These are phyloP conservation scores for Zophobas morio DNA, from an alignment of 1,140 invertebrate species.

Conservation along the genomic window DNA sequence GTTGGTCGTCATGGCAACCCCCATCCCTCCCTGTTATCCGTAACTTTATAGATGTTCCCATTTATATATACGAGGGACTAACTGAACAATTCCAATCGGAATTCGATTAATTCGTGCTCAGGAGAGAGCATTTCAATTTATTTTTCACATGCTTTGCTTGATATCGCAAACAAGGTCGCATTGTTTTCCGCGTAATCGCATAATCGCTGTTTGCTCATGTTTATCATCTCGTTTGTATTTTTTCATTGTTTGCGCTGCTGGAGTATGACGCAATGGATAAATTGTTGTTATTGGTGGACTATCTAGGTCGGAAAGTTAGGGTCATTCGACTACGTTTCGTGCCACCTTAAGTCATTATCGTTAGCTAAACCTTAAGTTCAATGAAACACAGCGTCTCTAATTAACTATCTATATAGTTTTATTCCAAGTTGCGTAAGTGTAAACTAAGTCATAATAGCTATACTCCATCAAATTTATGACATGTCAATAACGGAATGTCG, in stretches of 20 bases:
- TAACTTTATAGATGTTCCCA: constrained; percentile 25
- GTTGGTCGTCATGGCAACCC: constrained; percentile 31
- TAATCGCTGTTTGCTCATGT: constrained; percentile 32
- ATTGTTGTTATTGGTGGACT: constrained; percentile 15
- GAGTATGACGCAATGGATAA: constrained; percentile 15
- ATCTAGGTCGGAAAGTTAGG: constrained; percentile 3
- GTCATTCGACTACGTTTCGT: constrained; percentile 18
- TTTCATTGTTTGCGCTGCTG: constrained; percentile 21
- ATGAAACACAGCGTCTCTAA: no score
- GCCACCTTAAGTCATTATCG: neutral
- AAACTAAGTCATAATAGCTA: no score
- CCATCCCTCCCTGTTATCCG: constrained; percentile 14
- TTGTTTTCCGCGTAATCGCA: constrained; percentile 22
- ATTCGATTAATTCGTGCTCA: constrained; percentile 22
- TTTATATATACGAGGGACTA: neutral
- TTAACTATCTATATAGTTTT: no score
- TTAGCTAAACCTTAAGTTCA: no score
- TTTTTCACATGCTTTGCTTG: constrained; percentile 6
- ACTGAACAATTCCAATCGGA: constrained; percentile 13
- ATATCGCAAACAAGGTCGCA: constrained; percentile 36
- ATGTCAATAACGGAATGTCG: no score
- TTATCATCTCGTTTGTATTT: constrained; percentile 37
- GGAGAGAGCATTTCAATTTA: neutral
- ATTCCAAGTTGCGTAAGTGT: no score
- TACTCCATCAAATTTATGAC: no score